Evolutionary conservation across 2,888 invertebrate genomes (phyloP).

Genomic region (Sarcophaga caerulescens): DNA sequence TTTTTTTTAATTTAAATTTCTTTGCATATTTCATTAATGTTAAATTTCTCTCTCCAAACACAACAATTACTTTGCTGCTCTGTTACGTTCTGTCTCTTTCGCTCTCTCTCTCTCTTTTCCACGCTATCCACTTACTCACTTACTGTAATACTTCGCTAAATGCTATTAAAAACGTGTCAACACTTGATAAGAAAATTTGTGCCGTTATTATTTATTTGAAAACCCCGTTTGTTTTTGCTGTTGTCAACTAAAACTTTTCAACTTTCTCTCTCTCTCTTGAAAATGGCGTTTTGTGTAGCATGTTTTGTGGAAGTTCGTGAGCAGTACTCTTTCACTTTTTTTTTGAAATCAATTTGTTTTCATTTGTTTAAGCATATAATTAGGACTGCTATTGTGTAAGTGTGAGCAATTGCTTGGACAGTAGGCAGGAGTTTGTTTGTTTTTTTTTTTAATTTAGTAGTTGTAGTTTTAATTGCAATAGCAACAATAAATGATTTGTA

Average conservation of each 20-base stretch:
- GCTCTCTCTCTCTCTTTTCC: background rate
- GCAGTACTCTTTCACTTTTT: background rate
- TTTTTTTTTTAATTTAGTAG: background rate
- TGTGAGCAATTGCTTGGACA: background rate
- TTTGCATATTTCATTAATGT: conserved; percentile 54
- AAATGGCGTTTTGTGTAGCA: background rate
- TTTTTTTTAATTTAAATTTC: conserved; percentile 1
- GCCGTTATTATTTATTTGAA: conserved; percentile 24
- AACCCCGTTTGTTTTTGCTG: background rate
- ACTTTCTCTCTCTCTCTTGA: conserved; percentile 5
- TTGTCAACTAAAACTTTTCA: background rate
- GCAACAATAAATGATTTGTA: background rate
- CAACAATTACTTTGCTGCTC: background rate
- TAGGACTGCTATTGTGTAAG: background rate
- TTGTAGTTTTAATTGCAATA: background rate
- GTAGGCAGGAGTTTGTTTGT: background rate
- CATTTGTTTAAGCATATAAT: conserved; percentile 8
- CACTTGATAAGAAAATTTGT: conserved; percentile 42
- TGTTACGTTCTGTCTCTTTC: background rate
- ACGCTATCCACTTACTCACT: background rate
- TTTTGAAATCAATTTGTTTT: background rate
- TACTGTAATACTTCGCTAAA: background rate
- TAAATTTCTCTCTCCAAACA: conserved; percentile 34
- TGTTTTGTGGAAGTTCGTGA: background rate
- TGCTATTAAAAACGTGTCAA: conserved; percentile 42